Conservation (phyloP, 1,140 invertebrate species). For the Octopus bimaculoides region DNA sequence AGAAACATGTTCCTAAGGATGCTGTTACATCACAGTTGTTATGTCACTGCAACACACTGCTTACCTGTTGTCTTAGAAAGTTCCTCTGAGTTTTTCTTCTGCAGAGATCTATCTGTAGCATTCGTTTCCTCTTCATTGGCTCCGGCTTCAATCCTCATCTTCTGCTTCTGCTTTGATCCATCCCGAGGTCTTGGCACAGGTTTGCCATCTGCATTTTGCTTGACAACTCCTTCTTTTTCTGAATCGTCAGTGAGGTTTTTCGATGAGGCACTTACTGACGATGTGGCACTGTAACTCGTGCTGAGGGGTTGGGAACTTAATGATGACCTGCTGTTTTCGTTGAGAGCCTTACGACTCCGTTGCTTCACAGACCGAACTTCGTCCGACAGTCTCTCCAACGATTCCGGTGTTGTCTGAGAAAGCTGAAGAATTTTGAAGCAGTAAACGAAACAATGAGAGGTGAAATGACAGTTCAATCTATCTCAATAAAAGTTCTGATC, state of each 20-base stretch:
- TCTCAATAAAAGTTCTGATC: no score
- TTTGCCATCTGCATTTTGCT: background rate
- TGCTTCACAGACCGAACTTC: background rate
- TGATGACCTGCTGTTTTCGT: background rate
- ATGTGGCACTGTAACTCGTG: background rate
- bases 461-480: no score
- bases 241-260: background rate
- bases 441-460: no score
- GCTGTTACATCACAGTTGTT: background rate
- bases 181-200: background rate
- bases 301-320: background rate
- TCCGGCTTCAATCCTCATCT: background rate
- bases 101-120: background rate
- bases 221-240: background rate
- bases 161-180: constrained; percentile 10
- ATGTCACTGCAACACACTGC: background rate
- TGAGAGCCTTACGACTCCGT: background rate
- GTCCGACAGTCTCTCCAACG: background rate
- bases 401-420: no score
- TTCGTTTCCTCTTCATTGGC: no score
- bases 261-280: no score
- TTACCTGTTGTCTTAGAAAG: constrained; percentile 20
- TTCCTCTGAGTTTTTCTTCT: constrained; percentile 16
- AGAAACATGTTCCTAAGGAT: background rate
- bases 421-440: no score